These are phyloP conservation scores for Volucella inanis DNA, from an alignment of 2,888 invertebrate species.

Conservation along the genomic window DNA sequence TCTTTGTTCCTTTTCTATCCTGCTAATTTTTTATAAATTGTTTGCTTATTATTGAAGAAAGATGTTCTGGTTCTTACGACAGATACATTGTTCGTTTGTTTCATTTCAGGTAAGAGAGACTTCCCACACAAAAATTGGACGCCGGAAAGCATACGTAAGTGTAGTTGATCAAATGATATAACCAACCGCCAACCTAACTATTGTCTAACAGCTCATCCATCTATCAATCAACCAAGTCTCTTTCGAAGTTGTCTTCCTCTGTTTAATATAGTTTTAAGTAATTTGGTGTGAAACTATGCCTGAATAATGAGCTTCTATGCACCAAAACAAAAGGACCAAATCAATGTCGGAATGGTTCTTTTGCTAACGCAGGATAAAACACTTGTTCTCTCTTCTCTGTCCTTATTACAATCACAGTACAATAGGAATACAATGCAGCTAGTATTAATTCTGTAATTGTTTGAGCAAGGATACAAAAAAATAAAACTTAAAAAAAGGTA, in stretches of 20 bases:
- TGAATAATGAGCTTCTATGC: no score
- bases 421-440: not conserved
- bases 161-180: not conserved
- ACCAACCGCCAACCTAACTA: not conserved
- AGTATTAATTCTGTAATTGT: conserved; percentile 20
- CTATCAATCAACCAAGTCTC: not conserved
- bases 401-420: not conserved
- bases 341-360: no score
- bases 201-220: no score
- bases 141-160: conserved; percentile 64
- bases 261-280: not conserved
- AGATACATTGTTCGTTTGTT: conserved; percentile 1
- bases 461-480: not conserved
- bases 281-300: no score
- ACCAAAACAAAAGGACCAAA: no score
- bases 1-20: no score
- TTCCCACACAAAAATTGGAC: conserved; percentile 57
- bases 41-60: no score
- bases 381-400: not conserved
- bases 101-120: conserved; percentile 49
- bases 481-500: not conserved
- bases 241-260: not conserved
- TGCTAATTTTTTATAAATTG: no score
- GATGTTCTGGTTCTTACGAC: no score
- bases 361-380: no score